Conservation (phyloP, 2,797 vertebrate species). For the Ctenopoma kingsleyae region DNA sequence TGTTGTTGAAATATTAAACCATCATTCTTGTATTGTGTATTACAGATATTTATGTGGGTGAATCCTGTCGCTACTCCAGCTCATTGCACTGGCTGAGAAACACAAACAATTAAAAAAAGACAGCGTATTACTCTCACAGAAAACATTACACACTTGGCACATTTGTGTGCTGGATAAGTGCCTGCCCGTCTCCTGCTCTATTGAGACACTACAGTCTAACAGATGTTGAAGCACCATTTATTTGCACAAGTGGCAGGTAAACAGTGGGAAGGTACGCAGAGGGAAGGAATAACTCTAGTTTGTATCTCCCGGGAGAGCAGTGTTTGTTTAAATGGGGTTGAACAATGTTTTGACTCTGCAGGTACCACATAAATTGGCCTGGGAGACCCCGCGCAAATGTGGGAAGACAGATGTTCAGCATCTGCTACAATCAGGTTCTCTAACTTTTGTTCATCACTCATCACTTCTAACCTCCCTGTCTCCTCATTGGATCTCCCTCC, state of each 20-base stretch:
- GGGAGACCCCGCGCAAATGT: constrained; percentile 27
- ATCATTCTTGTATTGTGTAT: constrained; percentile 8
- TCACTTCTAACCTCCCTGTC: constrained; percentile 22
- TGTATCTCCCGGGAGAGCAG: constrained; percentile 56
- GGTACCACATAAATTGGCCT: constrained; percentile 70
- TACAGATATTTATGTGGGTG: constrained; percentile 30
- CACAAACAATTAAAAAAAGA: constrained; percentile 25
- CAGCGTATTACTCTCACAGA: constrained; percentile 43
- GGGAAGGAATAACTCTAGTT: constrained; percentile 62
- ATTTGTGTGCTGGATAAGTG: constrained; percentile 51
- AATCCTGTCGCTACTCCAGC: constrained; percentile 21
- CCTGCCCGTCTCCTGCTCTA: constrained; percentile 48
- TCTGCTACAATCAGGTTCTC: constrained; percentile 29
- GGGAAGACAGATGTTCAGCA: constrained; percentile 67
- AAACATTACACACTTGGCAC: constrained; percentile 39
- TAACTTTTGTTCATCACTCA: constrained; percentile 27
- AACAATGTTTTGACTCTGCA: constrained; percentile 74
- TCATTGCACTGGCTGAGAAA: constrained; percentile 26
- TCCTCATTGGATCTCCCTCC: constrained; percentile 21
- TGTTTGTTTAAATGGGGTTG: constrained; percentile 64
- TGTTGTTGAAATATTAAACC: constrained; percentile 10
- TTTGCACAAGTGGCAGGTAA: constrained; percentile 79
- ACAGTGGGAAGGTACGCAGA: constrained; percentile 64
- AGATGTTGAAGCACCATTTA: constrained; percentile 73
- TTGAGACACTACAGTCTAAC: constrained; percentile 54